These are phyloP conservation scores for Campopleginae sp. DNA, from an alignment of 2,888 invertebrate genomes.

Conservation along the genomic window DNA sequence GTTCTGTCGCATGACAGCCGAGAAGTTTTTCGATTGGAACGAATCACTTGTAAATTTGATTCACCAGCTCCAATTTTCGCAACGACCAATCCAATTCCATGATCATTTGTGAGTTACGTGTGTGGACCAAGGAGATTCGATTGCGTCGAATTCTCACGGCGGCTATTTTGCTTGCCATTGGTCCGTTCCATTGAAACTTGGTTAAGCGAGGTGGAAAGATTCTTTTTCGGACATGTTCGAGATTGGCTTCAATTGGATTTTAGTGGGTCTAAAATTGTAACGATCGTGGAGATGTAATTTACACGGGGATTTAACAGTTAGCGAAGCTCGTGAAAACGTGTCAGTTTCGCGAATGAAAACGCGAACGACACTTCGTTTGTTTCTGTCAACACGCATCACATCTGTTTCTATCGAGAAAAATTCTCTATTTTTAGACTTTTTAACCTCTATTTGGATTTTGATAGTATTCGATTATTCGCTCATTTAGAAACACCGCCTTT, in stretches of 20 bases:
- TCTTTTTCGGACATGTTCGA: not conserved
- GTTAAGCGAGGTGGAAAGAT: not conserved
- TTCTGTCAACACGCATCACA: not conserved
- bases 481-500: too few relatives aligned
- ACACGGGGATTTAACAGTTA: not conserved
- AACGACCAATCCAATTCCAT: not conserved
- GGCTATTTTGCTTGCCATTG: not conserved
- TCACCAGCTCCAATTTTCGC: not conserved
- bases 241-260: not conserved
- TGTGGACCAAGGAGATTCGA: constrained; percentile 9
- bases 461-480: too few relatives aligned
- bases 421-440: not conserved
- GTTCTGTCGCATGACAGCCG: not conserved
- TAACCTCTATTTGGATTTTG: not conserved
- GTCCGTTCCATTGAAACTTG: not conserved
- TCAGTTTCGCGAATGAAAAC: not conserved
- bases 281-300: not conserved
- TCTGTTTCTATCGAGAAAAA: not conserved
- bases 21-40: not conserved
- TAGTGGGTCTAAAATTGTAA: not conserved
- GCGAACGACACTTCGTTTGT: not conserved
- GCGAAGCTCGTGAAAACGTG: not conserved
- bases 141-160: not conserved
- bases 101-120: not conserved
- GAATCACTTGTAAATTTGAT: not conserved